phyloP scores from a whole-genome alignment of 2,888 invertebrate species.

The Caenorhabditis sp. region DNA sequence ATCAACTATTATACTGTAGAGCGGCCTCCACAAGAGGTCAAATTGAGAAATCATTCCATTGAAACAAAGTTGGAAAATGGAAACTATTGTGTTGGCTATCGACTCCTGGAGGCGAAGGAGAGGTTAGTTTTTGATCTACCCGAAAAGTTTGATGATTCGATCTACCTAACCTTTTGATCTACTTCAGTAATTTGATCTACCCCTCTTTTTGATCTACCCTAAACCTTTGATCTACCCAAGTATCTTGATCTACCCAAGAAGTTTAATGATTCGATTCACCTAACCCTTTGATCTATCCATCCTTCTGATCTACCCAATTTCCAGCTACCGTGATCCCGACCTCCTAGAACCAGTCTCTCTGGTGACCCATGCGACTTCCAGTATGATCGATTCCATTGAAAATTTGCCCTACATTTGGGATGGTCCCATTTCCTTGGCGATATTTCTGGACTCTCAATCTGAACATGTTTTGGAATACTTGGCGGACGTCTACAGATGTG shows the following conservation, averaged over 20 bases:
- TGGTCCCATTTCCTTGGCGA: constrained; percentile 70
- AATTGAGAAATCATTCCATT: not conserved
- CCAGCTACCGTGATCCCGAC: constrained; percentile 57
- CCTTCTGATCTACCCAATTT: too few relatives aligned
- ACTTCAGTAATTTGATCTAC: too few relatives aligned
- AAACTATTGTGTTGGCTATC: constrained; percentile 21
- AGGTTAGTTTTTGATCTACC: not conserved
- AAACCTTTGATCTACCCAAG: too few relatives aligned
- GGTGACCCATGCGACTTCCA: constrained; percentile 62
- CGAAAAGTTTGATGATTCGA: too few relatives aligned
- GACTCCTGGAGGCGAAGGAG: constrained; percentile 20
- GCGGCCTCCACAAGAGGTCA: not conserved
- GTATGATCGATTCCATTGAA: constrained; percentile 39
- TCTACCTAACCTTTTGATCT: too few relatives aligned
- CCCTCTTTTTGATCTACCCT: too few relatives aligned
- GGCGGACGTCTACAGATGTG: constrained; percentile 52
- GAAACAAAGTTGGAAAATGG: constrained; percentile 1
- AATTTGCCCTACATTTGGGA: constrained; percentile 60
- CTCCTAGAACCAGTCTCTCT: constrained; percentile 66
- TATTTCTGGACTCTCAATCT: constrained; percentile 65
- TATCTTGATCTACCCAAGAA: too few relatives aligned
- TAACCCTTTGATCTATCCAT: too few relatives aligned
- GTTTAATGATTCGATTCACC: too few relatives aligned
- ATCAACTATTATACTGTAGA: not conserved
- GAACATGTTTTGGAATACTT: constrained; percentile 51